Evolutionary conservation across 2,797 vertebrate genomes (phyloP), one percentile per base, ranked within the genome.

Genomic region (Crenichthys baileyi): DNA sequence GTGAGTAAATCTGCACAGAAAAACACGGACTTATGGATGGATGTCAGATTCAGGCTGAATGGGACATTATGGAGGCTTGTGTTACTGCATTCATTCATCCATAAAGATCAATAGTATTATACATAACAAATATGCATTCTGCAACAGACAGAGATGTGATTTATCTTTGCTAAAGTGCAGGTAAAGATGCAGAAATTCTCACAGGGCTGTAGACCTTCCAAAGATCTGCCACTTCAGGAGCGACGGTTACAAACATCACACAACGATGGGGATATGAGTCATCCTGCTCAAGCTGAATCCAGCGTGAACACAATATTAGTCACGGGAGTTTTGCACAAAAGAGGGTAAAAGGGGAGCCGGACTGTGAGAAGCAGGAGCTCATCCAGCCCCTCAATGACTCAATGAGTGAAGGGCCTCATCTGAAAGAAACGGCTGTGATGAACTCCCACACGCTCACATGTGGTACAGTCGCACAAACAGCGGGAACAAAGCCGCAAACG

Each of bases 371-470:
- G 72, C 81, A 77, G 81, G 61, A 83, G 78, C 70, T 85, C 82
- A 72, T 76, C 67, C 79, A 76, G 73, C 70, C 70, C 73, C 73
- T 86, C 51, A 16, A 36, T 83, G 80, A 88, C 85, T 92, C 86
- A 88, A 78, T 79, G 83, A 87, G 80, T 76, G 75, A 83, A 90
- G 82, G 81, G 70, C 85, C 88, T 85, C 86, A 84, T 82, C 78
- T 79, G 74, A 84, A 18, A 13, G 70, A 77, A 78, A 31, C 70
- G 39, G 81, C 82, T 65, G 76, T 79, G 36, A 84, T 26, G 9
- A 81, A 88, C 84, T 75, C 85, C 77, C 79, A 89, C 83, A 56
- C 63, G 5, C 1, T 70, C 63, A 58, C 50, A 61, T 56, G 74
- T 24, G 72, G 53, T 0, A 70, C 70, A 65, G 18, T 5, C 39